Evolutionary conservation across 2,888 invertebrate species (phyloP), one percentile per base, ranked within the genome.

Genomic region (Xanthia togata): DNA sequence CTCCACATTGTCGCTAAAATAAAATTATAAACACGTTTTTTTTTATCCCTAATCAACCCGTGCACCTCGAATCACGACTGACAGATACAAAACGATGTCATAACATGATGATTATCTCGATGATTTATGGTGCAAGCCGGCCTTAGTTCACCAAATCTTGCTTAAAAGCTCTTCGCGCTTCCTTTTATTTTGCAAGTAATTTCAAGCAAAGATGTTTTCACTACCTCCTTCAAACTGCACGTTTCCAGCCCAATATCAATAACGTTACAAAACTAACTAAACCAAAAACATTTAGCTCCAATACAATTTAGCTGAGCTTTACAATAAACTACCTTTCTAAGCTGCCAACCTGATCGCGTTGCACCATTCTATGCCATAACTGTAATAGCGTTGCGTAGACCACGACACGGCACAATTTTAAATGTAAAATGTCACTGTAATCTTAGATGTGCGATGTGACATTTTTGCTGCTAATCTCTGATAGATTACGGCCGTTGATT

Each of bases 401-500:
- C 87, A 85, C 88, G 87, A 88, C 79, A 50, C 71, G 86, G 71
- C 84, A 88, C 71, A 88, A 75, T 88, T 88, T 87, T 87, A 76
- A 81, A 82, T 76, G 26, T 73, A 87, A 50, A 88, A 87, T 88
- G 87, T 85, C 85, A 85, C 79, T 72, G 31, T 73, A 84, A 86
- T 82, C 76, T 81, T 78, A 78, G 70, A 63, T 74, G 62, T 80
- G 76, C 64, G 72, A 82, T 84, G 78, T 79, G 83, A 82, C 83
- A 85, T 76, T 71, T 85, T 77, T 68, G 57, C 31, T 67, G 44
- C 38, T 85, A 85, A 85, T 82, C 86, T 60, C 17, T 73, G 26
- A 63, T 70, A 64, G 74, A 82, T 78, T 78, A 64, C 31, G 31
- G 47, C 0, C 35, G n/a, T 44, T 74, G 79, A 77, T 80, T 80